These are phyloP conservation scores for Lamellibrachia luymesi DNA, from an alignment of 1,140 invertebrate genomes.

Conservation along the genomic window DNA sequence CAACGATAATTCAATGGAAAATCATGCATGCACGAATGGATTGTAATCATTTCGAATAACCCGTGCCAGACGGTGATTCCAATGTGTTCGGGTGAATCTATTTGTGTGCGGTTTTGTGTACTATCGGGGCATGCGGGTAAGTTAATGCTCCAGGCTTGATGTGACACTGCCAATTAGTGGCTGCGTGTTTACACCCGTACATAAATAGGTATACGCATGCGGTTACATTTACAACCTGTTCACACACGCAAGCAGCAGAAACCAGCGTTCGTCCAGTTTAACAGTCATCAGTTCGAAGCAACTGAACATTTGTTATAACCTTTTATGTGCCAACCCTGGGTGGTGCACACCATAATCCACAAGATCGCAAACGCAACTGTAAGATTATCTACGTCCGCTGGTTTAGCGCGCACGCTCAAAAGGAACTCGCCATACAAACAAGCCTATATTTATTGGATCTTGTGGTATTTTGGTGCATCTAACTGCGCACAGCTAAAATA, in stretches of 20 bases:
- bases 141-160: not conserved
- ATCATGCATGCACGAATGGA: not conserved
- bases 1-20: not conserved
- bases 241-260: not conserved
- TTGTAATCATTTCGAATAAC: not conserved
- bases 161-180: not conserved
- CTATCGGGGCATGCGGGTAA: too few relatives aligned
- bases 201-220: not conserved
- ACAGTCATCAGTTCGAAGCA: not conserved
- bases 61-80: not conserved
- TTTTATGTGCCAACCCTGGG: too few relatives aligned
- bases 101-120: not conserved
- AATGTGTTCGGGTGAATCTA: not conserved
- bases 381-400: too few relatives aligned
- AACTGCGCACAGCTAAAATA: too few relatives aligned
- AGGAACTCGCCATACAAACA: too few relatives aligned
- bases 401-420: too few relatives aligned
- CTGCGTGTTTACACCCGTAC: not conserved
- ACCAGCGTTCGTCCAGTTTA: not conserved
- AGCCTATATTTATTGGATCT: too few relatives aligned
- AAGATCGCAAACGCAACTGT: too few relatives aligned
- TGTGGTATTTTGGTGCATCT: too few relatives aligned
- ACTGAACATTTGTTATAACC: not conserved
- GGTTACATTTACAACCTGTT: not conserved
- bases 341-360: too few relatives aligned